Evolutionary conservation across 2,113 vertebrate genomes (phyloP), one percentile per base, ranked within the genome.

Genomic region (Otolemur garnettii): DNA sequence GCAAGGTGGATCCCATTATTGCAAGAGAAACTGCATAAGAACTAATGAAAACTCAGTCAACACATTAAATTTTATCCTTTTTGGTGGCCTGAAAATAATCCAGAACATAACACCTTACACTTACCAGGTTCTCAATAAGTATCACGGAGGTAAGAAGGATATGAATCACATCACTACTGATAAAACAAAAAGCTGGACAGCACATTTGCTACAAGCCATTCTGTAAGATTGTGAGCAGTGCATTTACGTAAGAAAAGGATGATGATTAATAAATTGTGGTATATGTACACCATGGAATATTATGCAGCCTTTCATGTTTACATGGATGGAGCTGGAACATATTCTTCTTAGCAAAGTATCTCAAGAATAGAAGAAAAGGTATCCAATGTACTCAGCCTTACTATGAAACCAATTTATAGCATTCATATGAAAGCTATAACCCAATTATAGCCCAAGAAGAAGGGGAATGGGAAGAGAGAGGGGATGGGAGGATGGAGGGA

Each of bases 161-260:
- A 4, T 0, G 33, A n/a, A 83, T 71, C 0, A 1, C 30, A 4
- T 45, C 35, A 12, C 71, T 30, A 15, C 64, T 13, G 30, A 28
- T 2, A 15, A 38, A n/a, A n/a, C 9, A 45, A 2, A 14, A 33
- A 33, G 72, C 11, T 18, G 2, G 57, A 84, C 13, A 57, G 17
- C 45, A 21, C 9, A 5, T 4, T 2, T 0, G 3, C 26, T 3
- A 15, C 14, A 2, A 8, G 18, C n/a, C 42, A 24, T 64, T 38
- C 71, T 53, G 30, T 45, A 38, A 68, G 68, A 4, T 3, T 1
- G 1, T 5, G 28, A 71, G 13, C 53, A 50, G 59, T 18, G 94
- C 28, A 33, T 71, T 50, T 15, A 30, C 9, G 45, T 77, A 55
- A 15, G 62, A 79, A 53, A 14, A 38, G 38, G 38, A 38, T 38